These are phyloP conservation scores for Syndactyla subalaris DNA, from an alignment of 2,797 vertebrate genomes.

Conservation along the genomic window DNA sequence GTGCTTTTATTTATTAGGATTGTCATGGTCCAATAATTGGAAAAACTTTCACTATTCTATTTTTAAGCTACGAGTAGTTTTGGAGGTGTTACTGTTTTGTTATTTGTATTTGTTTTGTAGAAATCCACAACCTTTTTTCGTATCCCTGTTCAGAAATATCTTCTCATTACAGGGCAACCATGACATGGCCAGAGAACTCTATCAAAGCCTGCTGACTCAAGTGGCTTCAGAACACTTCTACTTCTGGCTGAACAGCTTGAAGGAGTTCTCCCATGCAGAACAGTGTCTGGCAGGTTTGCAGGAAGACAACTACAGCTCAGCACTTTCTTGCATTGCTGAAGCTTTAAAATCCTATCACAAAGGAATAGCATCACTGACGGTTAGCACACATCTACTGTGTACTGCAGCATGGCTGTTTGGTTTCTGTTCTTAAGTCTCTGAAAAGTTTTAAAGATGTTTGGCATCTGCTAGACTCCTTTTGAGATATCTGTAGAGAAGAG, in stretches of 20 bases:
- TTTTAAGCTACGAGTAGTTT: background rate
- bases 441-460: background rate
- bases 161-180: constrained; percentile 87
- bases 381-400: constrained; percentile 71
- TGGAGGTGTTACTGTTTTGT: background rate
- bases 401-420: background rate
- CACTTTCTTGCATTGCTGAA: constrained; percentile 92
- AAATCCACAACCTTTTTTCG: background rate
- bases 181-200: constrained; percentile 94
- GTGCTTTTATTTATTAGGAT: background rate
- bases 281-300: constrained; percentile 89
- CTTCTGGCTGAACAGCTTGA: constrained; percentile 98
- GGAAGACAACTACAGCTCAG: constrained; percentile 89
- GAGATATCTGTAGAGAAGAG: background rate
- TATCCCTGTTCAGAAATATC: background rate
- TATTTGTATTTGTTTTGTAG: background rate
- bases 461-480: background rate
- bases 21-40: background rate
- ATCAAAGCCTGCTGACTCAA: constrained; percentile 93
- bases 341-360: constrained; percentile 95
- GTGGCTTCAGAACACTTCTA: constrained; percentile 98
- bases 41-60: background rate
- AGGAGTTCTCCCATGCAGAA: constrained; percentile 96
- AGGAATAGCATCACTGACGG: constrained; percentile 96
- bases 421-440: background rate